A percentile compares a stretch with the other conserved stretches of the same genome.
phyloP scores from a whole-genome alignment of 2,113 vertebrate species.

The Isichthys henryi region DNA sequence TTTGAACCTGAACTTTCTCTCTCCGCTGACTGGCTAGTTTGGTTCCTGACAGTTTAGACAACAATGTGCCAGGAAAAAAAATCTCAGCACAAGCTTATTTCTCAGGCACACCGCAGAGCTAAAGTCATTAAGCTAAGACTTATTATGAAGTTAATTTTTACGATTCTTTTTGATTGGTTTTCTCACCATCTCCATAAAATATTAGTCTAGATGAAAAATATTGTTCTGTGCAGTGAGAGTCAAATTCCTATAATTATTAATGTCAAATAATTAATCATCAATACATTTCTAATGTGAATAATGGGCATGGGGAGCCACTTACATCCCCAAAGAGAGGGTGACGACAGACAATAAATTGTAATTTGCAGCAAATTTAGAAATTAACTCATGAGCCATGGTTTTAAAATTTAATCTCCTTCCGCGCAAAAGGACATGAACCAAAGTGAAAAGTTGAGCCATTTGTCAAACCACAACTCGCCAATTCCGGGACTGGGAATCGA shows the following conservation, averaged over 20 bases:
- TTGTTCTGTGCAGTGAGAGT: not conserved
- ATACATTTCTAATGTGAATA: not conserved
- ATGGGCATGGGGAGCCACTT: not conserved
- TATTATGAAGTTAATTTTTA: not conserved
- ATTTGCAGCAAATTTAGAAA: conserved; percentile 6
- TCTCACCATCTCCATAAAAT: not conserved
- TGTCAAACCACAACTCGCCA: not conserved
- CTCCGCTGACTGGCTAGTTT: not conserved
- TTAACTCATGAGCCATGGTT: conserved; percentile 22
- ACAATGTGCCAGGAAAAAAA: not conserved
- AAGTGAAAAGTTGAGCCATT: not conserved
- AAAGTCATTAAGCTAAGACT: not conserved
- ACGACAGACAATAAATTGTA: conserved; percentile 5
- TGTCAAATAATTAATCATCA: not conserved
- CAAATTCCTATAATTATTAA: not conserved
- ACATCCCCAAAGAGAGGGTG: not conserved
- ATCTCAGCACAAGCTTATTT: not conserved
- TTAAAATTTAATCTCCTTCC: not conserved
- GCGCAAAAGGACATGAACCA: not conserved
- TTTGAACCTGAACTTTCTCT: too few relatives aligned
- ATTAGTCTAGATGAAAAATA: conserved; percentile 7
- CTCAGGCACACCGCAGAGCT: not conserved
- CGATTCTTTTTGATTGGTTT: not conserved
- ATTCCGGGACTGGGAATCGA: too few relatives aligned
- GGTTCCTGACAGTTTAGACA: not conserved